Evolutionary conservation across 37 sponge, comb jelly and placozoan genomes (phyloP).

Genomic region (Cliona cf. orientalis): DNA sequence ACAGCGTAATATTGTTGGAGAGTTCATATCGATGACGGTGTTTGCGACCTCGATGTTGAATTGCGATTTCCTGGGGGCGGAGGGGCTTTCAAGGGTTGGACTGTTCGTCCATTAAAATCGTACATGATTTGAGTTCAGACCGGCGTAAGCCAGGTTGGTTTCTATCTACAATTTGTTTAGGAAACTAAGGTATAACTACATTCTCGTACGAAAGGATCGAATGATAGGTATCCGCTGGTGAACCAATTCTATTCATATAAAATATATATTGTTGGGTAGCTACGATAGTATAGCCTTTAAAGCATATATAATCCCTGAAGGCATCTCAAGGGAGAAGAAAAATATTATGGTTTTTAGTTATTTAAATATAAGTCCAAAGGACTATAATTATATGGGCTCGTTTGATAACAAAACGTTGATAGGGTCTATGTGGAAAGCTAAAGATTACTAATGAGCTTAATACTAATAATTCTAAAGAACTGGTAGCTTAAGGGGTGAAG

Average conservation of each 20-base stretch:
- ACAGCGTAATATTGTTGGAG: conserved; percentile 93
- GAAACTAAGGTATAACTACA: conserved; percentile 54
- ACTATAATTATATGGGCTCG: not conserved
- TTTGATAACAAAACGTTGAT: conserved; percentile 67
- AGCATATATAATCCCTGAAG: conserved; percentile 56
- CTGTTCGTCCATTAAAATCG: conserved; percentile 91
- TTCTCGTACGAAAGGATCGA: conserved; percentile 87
- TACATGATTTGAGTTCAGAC: conserved; percentile 96
- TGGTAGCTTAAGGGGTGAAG: conserved; percentile 64
- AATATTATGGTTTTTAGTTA: conserved; percentile 53
- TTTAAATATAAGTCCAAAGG: not conserved
- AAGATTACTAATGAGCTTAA: conserved; percentile 54
- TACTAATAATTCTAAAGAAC: conserved; percentile 23
- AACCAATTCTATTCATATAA: conserved; percentile 34
- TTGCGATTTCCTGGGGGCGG: conserved; percentile 88
- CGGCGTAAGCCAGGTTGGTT: conserved; percentile 92
- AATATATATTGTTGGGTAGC: conserved; percentile 61
- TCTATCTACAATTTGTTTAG: conserved; percentile 86
- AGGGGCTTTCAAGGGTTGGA: conserved; percentile 90
- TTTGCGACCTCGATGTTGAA: conserved; percentile 99
- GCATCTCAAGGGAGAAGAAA: conserved; percentile 67
- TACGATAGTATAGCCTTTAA: conserved; percentile 57
- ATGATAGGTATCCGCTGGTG: conserved; percentile 78
- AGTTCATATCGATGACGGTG: conserved; percentile 88
- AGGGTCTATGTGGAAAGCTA: conserved; percentile 41